A percentile compares a stretch with the other conserved stretches of the same genome.
Conservation (phyloP, 2,797 vertebrate species). For the Rhodeus uyekii region DNA sequence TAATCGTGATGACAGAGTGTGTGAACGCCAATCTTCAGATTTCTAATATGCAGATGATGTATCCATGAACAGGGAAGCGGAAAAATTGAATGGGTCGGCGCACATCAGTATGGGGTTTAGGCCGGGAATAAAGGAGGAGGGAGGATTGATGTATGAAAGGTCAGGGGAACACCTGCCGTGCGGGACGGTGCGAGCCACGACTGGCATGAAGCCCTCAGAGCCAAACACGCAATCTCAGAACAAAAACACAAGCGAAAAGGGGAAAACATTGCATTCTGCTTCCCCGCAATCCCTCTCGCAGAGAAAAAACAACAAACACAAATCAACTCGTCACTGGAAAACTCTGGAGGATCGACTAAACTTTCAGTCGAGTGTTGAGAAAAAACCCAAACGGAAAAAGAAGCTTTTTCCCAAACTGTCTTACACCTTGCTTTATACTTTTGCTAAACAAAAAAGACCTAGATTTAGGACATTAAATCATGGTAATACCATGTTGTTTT, state of each 20-base stretch:
- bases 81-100: not conserved
- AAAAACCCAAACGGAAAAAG: not conserved
- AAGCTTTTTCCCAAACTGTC: not conserved
- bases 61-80: not conserved
- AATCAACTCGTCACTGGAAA: not conserved
- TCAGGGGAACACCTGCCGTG: constrained; percentile 4
- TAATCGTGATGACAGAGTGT: not conserved
- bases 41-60: constrained; percentile 11
- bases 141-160: not conserved
- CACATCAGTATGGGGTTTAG: not conserved
- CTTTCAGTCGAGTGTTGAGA: not conserved
- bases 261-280: not conserved
- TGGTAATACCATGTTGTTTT: not conserved
- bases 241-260: not conserved
- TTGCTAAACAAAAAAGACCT: not conserved
- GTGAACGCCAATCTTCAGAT: not conserved
- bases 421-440: not conserved
- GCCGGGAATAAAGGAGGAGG: constrained; percentile 3
- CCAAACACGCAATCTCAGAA: not conserved
- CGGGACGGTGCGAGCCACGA: not conserved
- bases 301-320: constrained; percentile 11
- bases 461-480: not conserved
- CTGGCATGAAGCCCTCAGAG: not conserved
- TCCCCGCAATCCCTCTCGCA: constrained; percentile 2
- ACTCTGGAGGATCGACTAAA: constrained; percentile 15